A percentile compares a stretch with the other conserved stretches of the same genome.
Conservation (phyloP, 2,888 invertebrate genomes). For the Papilio demoleus region DNA sequence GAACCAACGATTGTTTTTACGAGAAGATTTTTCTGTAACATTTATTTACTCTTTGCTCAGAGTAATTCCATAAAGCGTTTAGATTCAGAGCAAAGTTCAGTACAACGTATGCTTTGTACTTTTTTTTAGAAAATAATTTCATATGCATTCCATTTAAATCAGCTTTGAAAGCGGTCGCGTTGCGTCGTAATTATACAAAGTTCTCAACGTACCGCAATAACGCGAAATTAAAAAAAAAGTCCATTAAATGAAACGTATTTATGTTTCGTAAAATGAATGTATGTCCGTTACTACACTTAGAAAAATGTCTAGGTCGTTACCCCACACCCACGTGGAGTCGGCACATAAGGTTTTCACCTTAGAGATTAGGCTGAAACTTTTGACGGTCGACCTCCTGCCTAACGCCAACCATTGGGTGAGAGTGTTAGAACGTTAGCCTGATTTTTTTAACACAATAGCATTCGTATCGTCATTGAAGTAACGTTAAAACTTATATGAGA, state of each 20-base stretch:
- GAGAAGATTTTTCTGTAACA: not conserved
- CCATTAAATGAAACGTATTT: slow-evolving; percentile 32
- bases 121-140: slow-evolving; percentile 25
- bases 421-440: no score
- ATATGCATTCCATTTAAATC: slow-evolving; percentile 28
- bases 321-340: no score
- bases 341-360: no score
- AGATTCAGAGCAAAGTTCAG: not conserved
- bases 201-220: slow-evolving; percentile 31
- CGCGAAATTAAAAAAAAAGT: slow-evolving; percentile 33
- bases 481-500: no score
- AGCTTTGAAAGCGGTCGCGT: slow-evolving; percentile 30
- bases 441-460: no score
- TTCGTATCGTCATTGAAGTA: no score
- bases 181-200: slow-evolving; percentile 35
- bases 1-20: not conserved
- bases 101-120: slow-evolving; percentile 2
- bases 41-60: not conserved
- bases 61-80: slow-evolving; percentile 2
- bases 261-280: no score
- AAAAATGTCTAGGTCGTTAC: no score
- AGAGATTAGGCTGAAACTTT: no score
- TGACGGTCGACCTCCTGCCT: no score
- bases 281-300: no score
- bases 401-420: no score